Base-by-base conservation (phyloP, 2,113 vertebrate species). In the Platichthys flesus region DNA sequence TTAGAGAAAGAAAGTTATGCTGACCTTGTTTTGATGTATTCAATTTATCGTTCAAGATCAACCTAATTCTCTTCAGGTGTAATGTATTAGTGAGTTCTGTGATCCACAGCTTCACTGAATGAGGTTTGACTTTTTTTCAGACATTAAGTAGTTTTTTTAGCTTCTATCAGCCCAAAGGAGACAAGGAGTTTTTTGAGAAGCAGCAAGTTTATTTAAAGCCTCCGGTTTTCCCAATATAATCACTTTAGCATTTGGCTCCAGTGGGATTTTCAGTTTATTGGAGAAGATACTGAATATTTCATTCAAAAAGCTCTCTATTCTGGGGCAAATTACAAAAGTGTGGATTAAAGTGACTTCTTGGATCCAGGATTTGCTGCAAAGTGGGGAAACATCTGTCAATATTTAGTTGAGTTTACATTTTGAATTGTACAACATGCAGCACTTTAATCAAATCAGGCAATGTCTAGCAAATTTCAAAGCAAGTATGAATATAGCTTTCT, bases 191-290 rank as follows among this genome's bases (percentile, higher is more conserved):
- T 9, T 35, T 35, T 20, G 31, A 35, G 26, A 31, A 31, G 24
- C 57, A 58, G 57, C 15, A 28, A 58, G 57, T 60, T 60, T 60
- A 35, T 18, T 37, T 35, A 35, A 35, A 60, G 26, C 58, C 58
- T 56, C 23, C 40, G 12, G 40, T 42, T 42, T 42, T 42, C 40
- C 40, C 9, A 42, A 42, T 42, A 10, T 42, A 42, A 60, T 60
- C 16, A 60, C 58, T 60, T 35, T 35, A 60, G 28, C 28, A 60
- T 60, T 60, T 35, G 58, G 26, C 58, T 60, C 28, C 58, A 8
- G 15, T 35, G 58, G 58, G 58, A 60, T 60, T 49, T 49, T 49
- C 45, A 5, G 4, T 49, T 18, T 49, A 16, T 60, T 60, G 4
- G 58, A 35, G 28, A 35, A 35, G 16, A 60, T 28, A 14, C 58